Conservation (phyloP, 2,888 invertebrate species). For the Shargacucullia verbasci region DNA sequence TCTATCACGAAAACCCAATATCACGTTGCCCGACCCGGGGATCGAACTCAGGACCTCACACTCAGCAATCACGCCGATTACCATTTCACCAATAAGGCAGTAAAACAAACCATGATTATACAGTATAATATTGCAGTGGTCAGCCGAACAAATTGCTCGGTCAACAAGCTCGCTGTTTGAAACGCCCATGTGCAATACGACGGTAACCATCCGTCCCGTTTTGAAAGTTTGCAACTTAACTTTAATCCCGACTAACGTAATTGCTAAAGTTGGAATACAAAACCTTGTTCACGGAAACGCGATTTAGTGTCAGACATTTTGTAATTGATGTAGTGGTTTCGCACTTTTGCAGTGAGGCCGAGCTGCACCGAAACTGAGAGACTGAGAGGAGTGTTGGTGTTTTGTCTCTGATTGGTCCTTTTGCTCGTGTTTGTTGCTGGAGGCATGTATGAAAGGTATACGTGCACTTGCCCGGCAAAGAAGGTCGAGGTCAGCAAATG, state of each 20-base stretch:
- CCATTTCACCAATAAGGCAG: no score
- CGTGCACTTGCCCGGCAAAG: no score
- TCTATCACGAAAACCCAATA: no score
- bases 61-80: no score
- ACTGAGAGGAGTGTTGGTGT: not conserved
- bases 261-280: constrained; percentile 86
- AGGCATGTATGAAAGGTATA: no score
- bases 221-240: constrained; percentile 82
- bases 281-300: constrained; percentile 81
- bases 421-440: no score
- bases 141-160: constrained; percentile 12
- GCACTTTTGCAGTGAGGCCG: constrained; percentile 48
- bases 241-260: constrained; percentile 86
- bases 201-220: constrained; percentile 80
- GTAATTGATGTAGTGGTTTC: constrained; percentile 78
- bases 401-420: no score
- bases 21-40: no score
- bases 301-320: constrained; percentile 80
- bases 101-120: no score
- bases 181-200: constrained; percentile 48
- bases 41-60: no score
- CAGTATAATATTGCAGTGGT: not conserved
- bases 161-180: constrained; percentile 20
- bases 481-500: no score
- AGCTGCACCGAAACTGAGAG: constrained; percentile 12